Evolutionary conservation across 2,113 vertebrate species (phyloP).

Genomic region (Thamnophis sirtalis): DNA sequence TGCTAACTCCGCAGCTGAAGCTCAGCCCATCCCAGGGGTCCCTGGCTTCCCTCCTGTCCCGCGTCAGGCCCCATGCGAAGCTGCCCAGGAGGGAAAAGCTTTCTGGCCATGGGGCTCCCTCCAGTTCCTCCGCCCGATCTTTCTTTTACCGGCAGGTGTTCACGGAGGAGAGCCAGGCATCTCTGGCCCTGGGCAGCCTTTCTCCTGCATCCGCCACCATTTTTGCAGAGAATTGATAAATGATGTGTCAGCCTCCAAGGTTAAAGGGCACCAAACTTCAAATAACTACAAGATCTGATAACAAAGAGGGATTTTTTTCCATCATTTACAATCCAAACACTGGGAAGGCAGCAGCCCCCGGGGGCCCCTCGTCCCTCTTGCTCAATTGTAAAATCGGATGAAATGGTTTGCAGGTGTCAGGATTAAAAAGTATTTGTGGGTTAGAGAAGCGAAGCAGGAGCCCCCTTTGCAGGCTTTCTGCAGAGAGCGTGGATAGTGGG

Average conservation of each 20-base stretch:
- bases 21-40: not conserved
- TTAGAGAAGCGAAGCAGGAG: constrained; percentile 76
- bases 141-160: constrained; percentile 69
- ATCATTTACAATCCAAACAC: constrained; percentile 91
- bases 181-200: constrained; percentile 37
- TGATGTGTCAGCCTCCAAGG: constrained; percentile 71
- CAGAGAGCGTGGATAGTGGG: constrained; percentile 77
- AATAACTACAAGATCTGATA: constrained; percentile 84
- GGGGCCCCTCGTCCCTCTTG: constrained; percentile 78
- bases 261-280: constrained; percentile 83
- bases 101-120: not conserved
- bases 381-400: constrained; percentile 94
- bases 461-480: constrained; percentile 84
- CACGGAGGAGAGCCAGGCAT: constrained; percentile 51
- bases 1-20: not conserved
- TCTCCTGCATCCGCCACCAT: not conserved
- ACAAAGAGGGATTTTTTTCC: constrained; percentile 81
- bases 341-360: constrained; percentile 78
- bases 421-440: constrained; percentile 89
- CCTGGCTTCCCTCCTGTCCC: not conserved
- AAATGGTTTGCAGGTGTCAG: constrained; percentile 99
- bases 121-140: constrained; percentile 74
- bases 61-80: not conserved
- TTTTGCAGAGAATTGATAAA: constrained; percentile 78
- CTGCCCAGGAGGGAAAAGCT: not conserved